A percentile compares a stretch with the other conserved stretches of the same genome.
phyloP scores from a whole-genome alignment of 2,797 vertebrate species.

The Tragelaphus eurycerus region DNA sequence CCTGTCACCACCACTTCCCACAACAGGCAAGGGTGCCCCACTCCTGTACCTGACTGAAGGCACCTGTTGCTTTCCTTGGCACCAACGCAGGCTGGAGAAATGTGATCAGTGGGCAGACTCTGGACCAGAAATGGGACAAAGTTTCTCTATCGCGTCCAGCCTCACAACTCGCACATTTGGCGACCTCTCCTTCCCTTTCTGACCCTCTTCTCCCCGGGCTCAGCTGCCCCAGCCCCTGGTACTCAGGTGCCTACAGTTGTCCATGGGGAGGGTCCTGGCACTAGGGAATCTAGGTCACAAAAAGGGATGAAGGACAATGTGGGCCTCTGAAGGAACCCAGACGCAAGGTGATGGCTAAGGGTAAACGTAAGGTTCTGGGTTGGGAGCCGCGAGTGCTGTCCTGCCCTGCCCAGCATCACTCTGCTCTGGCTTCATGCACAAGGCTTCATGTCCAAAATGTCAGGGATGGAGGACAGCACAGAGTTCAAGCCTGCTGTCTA shows the following conservation, averaged over 20 bases:
- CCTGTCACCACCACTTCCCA: neutral
- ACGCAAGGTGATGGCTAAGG: neutral
- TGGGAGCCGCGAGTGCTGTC: fast-evolving
- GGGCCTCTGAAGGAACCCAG: neutral
- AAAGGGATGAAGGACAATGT: neutral
- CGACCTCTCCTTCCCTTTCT: neutral
- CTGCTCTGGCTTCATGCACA: fast-evolving
- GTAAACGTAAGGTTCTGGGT: neutral
- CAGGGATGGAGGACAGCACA: neutral
- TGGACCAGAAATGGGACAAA: neutral
- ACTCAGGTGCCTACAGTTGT: too few relatives aligned
- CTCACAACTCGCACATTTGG: neutral
- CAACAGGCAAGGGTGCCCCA: neutral
- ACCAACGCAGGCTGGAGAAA: fast-evolving
- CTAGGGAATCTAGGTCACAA: neutral
- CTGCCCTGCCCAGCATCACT: neutral
- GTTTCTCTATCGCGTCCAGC: neutral
- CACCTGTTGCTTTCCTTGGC: neutral
- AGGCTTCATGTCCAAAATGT: neutral
- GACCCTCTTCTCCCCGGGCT: neutral
- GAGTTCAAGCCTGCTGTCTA: neutral
- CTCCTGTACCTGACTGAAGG: neutral
- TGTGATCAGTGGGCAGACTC: neutral
- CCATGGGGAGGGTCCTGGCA: neutral
- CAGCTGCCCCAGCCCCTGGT: neutral